Evolutionary conservation across 1,140 invertebrate genomes (phyloP).

Genomic region (Caenorhabditis remanei): DNA sequence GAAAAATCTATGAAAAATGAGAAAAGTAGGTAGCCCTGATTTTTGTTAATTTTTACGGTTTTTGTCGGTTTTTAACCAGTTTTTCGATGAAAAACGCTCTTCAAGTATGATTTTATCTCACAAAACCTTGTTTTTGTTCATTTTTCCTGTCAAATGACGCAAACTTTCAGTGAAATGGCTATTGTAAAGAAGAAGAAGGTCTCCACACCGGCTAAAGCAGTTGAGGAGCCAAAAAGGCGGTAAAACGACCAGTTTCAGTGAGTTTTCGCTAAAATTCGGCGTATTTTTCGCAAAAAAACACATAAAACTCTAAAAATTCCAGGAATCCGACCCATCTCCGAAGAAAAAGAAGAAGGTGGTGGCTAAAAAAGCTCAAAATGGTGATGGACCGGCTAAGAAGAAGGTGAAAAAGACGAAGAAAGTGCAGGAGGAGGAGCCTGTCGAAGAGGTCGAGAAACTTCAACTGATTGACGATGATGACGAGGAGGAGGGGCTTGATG

Average conservation of each 20-base stretch:
- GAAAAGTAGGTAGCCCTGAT: background rate
- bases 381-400: background rate
- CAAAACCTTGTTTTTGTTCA: background rate
- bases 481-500: background rate
- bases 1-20: background rate
- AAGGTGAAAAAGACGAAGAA: constrained; percentile 20
- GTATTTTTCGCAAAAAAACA: no score
- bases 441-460: constrained; percentile 1
- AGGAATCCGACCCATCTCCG: background rate
- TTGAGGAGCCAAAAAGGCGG: background rate
- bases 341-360: constrained; percentile 39
- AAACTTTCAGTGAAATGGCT: constrained; percentile 14
- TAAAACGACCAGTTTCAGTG: constrained; percentile 3
- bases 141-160: background rate
- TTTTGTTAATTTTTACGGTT: no score
- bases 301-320: background rate
- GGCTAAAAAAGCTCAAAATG: background rate
- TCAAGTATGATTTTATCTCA: background rate
- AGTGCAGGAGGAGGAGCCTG: constrained; percentile 4
- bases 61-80: no score
- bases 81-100: background rate
- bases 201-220: background rate
- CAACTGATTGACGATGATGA: constrained; percentile 6
- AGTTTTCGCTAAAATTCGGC: background rate
- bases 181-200: constrained; percentile 43